These are phyloP conservation scores for Acrocephalus scirpaceus DNA, from an alignment of 2,797 vertebrate species.

Conservation along the genomic window DNA sequence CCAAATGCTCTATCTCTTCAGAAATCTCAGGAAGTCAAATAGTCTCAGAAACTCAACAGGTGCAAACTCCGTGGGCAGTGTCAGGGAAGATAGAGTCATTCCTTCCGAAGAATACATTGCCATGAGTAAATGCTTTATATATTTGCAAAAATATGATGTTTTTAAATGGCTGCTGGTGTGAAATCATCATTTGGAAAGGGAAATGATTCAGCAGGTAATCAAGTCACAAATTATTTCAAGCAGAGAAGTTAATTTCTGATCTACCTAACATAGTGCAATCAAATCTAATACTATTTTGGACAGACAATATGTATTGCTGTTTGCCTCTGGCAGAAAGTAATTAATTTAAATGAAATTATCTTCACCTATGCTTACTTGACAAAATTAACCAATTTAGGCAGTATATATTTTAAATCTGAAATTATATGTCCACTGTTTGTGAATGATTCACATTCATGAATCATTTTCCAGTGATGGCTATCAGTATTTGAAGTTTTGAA, in stretches of 20 bases:
- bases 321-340: background rate
- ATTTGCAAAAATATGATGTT: background rate
- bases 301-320: background rate
- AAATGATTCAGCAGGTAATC: constrained; percentile 39
- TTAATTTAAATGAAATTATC: background rate
- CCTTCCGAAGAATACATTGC: background rate
- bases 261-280: background rate
- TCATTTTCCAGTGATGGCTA: background rate
- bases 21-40: background rate
- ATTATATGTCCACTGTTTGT: background rate
- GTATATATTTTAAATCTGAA: background rate
- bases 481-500: background rate
- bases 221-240: constrained; percentile 37
- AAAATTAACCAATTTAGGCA: background rate
- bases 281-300: constrained; percentile 24
- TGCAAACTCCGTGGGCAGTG: background rate
- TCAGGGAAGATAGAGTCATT: background rate
- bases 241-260: constrained; percentile 34
- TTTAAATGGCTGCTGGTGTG: background rate
- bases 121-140: background rate
- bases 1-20: background rate
- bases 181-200: constrained; percentile 9
- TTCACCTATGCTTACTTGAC: background rate
- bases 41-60: background rate
- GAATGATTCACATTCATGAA: background rate